These are phyloP conservation scores for Clarias macrocephalus DNA, from an alignment of 2,113 vertebrate species.

Conservation along the genomic window DNA sequence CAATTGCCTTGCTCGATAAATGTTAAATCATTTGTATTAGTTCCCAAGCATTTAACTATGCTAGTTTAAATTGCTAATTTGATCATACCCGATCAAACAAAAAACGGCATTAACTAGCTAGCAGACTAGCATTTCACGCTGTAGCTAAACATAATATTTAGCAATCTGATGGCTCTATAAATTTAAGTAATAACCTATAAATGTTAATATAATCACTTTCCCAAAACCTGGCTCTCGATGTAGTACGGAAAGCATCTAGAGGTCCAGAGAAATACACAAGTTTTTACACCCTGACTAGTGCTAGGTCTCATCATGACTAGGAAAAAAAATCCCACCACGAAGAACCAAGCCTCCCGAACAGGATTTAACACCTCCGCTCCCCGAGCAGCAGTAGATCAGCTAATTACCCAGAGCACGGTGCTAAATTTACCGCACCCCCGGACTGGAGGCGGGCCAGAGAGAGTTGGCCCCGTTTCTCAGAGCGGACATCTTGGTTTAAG, in stretches of 20 bases:
- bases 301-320: neutral
- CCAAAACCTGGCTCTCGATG: neutral
- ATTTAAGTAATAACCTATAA: neutral
- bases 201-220: neutral
- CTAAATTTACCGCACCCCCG: conserved; percentile 53
- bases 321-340: neutral
- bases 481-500: conserved; percentile 86
- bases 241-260: neutral
- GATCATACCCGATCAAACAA: neutral
- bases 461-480: conserved; percentile 71
- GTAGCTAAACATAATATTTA: neutral
- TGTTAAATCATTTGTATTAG: neutral
- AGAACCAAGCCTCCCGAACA: neutral
- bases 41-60: neutral
- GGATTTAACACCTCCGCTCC: neutral
- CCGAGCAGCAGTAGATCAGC: conserved; percentile 13
- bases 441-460: conserved; percentile 26
- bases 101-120: neutral
- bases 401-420: conserved; percentile 41
- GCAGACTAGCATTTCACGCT: neutral
- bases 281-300: neutral
- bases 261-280: neutral
- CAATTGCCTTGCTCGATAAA: neutral
- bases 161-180: neutral
- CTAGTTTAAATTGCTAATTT: neutral